phyloP scores from a whole-genome alignment of 2,888 invertebrate species.

The Amblyteles armatorius region DNA sequence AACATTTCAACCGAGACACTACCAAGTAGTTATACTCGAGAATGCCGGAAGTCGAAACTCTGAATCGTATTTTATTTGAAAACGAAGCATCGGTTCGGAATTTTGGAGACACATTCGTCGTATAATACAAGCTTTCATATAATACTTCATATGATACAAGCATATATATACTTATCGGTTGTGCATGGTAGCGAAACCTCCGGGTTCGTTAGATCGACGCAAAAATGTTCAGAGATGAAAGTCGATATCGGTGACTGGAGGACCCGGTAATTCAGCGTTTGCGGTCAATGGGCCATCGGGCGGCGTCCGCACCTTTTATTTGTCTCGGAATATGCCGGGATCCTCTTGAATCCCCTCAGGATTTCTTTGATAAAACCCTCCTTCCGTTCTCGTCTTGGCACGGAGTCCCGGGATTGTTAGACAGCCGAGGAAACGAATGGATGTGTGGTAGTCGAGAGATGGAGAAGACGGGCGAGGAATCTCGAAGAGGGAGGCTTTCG shows the following conservation, averaged over 20 bases:
- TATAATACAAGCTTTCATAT: too few relatives aligned
- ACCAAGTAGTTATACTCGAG: too few relatives aligned
- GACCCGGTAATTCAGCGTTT: background rate
- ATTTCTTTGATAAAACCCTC: constrained; percentile 9
- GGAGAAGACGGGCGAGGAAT: constrained; percentile 21
- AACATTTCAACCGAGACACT: too few relatives aligned
- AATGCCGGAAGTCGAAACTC: too few relatives aligned
- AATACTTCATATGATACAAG: too few relatives aligned
- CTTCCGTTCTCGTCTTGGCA: constrained; percentile 35
- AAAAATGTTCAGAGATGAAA: background rate
- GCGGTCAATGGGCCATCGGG: constrained; percentile 31
- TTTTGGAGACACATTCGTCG: too few relatives aligned
- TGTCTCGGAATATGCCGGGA: constrained; percentile 35
- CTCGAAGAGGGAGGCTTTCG: constrained; percentile 25
- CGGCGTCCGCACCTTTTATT: constrained; percentile 4
- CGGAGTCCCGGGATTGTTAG: constrained; percentile 26
- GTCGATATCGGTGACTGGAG: background rate
- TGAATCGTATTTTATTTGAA: too few relatives aligned
- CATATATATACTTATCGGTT: too few relatives aligned
- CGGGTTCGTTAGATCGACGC: too few relatives aligned
- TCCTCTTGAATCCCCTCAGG: constrained; percentile 25
- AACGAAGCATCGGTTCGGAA: too few relatives aligned
- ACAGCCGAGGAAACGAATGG: constrained; percentile 36
- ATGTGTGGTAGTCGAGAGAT: constrained; percentile 5
- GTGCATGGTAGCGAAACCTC: too few relatives aligned